Evolutionary conservation across 2,797 vertebrate genomes (phyloP), one percentile per base, ranked within the genome.

Genomic region (Gymnocypris eckloni): DNA sequence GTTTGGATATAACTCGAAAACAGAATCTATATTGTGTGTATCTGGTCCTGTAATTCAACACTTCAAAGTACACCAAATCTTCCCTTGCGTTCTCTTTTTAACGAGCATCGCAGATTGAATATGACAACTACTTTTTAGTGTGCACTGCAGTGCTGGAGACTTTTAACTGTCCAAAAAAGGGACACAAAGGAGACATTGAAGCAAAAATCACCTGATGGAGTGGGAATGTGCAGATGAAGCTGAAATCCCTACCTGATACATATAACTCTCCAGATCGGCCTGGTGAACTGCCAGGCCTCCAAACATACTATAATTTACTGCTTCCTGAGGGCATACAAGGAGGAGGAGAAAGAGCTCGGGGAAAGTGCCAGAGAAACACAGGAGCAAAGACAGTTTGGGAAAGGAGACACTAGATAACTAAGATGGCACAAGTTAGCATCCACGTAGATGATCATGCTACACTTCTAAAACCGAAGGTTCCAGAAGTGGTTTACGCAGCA

Each of bases 251-350:
- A 86, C 85, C 69, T 88, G 79, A 87, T 72, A 83, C 82, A 85
- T 82, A 85, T 79, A 56, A 56, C 84, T 87, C 86, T 87, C 83
- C 70, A 80, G 83, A 83, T 75, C 59, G 67, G 79, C 83, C 83
- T 82, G 54, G 54, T 84, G 72, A 77, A 71, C 82, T 82, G 85
- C 76, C 83, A 50, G 79, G 37, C 78, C 86, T 86, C 54, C 61
- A 73, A 85, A 83, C 66, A 86, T 75, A 86, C 75, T 52, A 85
- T 81, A 85, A 88, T 82, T 82, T 88, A 88, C 89, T 77, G 87
- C 83, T 86, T 89, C 87, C 89, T 85, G 37, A 86, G 73, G 73
- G 77, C 33, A 79, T 84, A 52, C 67, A 83, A 75, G 50, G 48
- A 78, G 75, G 56, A 56, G 73, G 83, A 75, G 71, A 72, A 33